Evolutionary conservation across 1,140 invertebrate species (phyloP).

Genomic region (Lethocerus indicus): DNA sequence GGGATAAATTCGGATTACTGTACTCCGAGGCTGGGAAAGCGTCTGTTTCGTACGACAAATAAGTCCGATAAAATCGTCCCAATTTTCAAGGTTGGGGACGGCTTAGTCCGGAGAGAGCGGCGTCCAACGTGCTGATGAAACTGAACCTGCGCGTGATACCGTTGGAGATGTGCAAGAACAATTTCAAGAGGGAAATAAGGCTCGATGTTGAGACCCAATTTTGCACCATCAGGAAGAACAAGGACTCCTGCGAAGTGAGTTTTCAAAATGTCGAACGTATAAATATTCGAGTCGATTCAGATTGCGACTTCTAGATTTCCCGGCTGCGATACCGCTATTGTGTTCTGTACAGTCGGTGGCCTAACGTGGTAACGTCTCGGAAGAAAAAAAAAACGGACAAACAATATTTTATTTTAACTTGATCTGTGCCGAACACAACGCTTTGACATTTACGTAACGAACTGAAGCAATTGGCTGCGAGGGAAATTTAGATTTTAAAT

Average conservation of each 20-base stretch:
- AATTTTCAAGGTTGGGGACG: conserved; percentile 2
- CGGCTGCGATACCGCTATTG: background rate
- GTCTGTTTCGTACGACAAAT: background rate
- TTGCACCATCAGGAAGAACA: background rate
- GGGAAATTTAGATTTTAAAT: no score
- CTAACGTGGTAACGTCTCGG: background rate
- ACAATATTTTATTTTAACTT: no score
- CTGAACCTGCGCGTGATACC: background rate
- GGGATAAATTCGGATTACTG: no score
- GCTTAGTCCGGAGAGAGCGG: background rate
- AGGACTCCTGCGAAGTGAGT: conserved; percentile 5
- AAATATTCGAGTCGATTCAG: background rate
- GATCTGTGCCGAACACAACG: no score
- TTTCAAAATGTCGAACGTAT: background rate
- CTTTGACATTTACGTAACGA: no score
- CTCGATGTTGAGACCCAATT: background rate
- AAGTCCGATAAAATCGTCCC: no score
- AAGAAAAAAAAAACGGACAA: background rate
- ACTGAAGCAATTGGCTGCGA: no score
- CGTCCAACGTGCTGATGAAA: background rate
- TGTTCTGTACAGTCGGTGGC: background rate
- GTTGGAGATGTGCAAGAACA: background rate
- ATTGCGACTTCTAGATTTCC: no score
- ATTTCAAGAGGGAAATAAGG: background rate
- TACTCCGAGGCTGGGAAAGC: no score